Evolutionary conservation across 2,888 invertebrate species (phyloP).

Genomic region (Drosophila atripex): DNA sequence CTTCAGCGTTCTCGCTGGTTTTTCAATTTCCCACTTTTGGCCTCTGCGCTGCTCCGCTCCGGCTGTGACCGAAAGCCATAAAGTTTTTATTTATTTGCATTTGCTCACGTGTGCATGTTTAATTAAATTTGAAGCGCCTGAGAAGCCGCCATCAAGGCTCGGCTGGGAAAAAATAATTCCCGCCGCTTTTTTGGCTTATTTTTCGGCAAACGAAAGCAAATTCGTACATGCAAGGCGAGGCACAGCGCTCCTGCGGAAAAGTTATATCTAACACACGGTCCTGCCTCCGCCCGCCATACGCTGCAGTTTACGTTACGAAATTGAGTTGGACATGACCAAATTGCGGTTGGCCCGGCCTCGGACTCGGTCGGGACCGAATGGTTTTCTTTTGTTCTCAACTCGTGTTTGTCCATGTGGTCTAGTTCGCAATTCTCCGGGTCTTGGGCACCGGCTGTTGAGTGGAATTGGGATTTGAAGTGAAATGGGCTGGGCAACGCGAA

Average conservation of each 20-base stretch:
- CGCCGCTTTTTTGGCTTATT: conserved; percentile 11
- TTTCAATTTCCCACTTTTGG: conserved; percentile 14
- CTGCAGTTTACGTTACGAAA: conserved; percentile 79
- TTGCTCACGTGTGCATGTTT: conserved; percentile 81
- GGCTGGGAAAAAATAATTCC: conserved; percentile 33
- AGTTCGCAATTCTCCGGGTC: conserved; percentile 8
- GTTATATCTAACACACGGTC: conserved; percentile 66
- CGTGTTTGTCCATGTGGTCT: conserved; percentile 23
- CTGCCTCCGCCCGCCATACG: conserved; percentile 57
- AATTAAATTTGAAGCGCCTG: conserved; percentile 79
- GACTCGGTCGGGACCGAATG: conserved; percentile 8
- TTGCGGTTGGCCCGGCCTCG: conserved; percentile 64
- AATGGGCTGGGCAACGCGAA: conserved; percentile 6
- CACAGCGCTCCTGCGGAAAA: conserved; percentile 30
- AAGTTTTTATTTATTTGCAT: conserved; percentile 81
- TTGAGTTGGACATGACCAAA: conserved; percentile 78
- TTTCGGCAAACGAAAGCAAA: conserved; percentile 23
- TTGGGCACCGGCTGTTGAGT: conserved; percentile 15
- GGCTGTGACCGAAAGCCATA: conserved; percentile 64
- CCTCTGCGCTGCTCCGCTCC: neutral
- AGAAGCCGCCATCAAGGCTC: conserved; percentile 55
- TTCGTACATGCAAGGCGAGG: conserved; percentile 30
- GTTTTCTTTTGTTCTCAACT: conserved; percentile 33
- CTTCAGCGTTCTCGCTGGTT: conserved; percentile 3
- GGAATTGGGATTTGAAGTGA: neutral